Conservation (phyloP, 2,797 vertebrate species). For the Tragopan temminckii region DNA sequence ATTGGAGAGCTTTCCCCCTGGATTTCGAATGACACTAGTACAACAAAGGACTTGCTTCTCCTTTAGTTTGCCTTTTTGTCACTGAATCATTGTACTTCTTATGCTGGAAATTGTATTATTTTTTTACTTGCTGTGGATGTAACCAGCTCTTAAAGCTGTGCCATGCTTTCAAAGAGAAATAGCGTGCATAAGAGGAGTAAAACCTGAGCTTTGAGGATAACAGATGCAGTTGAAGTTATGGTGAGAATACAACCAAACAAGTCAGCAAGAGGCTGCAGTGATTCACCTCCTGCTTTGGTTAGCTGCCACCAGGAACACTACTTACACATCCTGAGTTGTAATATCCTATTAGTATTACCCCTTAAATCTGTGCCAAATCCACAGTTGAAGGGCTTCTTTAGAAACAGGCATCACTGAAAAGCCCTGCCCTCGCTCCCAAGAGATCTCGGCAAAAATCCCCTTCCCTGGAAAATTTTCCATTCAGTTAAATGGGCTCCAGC, state of each 20-base stretch:
- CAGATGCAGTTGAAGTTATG: not conserved
- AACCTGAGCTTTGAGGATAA: not conserved
- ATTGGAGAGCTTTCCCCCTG: too few species aligned
- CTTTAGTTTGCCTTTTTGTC: not conserved
- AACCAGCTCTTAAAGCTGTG: not conserved
- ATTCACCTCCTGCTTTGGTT: not conserved
- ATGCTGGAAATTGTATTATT: rapidly evolving
- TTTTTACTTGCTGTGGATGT: not conserved
- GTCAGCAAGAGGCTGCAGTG: not conserved
- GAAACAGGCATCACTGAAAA: not conserved
- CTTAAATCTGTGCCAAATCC: not conserved
- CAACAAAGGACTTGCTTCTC: not conserved
- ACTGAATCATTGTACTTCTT: not conserved
- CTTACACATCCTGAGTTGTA: not conserved
- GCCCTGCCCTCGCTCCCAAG: not conserved
- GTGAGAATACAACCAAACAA: not conserved
- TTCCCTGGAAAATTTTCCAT: not conserved
- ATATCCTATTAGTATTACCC: rapidly evolving
- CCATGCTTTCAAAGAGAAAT: not conserved
- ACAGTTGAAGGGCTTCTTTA: not conserved
- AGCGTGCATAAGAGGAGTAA: not conserved
- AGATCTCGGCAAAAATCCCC: not conserved
- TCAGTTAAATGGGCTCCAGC: not conserved
- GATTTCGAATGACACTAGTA: too few species aligned
- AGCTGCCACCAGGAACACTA: not conserved